Percentiles rank a stretch among this genome's conserved stretches.
phyloP scores from a whole-genome alignment of 2,888 invertebrate genomes.

The Drosophila setosimentum region DNA sequence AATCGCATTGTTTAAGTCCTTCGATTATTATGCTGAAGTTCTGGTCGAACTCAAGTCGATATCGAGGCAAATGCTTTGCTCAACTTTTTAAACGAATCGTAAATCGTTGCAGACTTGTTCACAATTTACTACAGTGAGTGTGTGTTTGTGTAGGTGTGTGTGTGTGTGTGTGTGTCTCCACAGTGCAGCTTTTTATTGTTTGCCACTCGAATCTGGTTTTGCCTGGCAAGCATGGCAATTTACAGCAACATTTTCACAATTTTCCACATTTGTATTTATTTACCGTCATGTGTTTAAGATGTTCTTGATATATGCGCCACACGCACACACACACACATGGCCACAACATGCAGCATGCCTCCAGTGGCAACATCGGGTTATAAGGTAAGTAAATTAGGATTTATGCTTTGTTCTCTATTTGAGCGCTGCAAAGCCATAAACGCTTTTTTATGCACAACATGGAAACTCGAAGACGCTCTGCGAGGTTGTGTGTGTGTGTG shows the following conservation, averaged over 20 bases:
- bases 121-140: neutral
- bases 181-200: slow-evolving; percentile 49
- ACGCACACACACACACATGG: slow-evolving; percentile 28
- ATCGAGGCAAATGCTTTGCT: slow-evolving; percentile 6
- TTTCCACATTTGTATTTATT: slow-evolving; percentile 79
- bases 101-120: slow-evolving; percentile 55
- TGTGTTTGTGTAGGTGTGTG: slow-evolving; percentile 24
- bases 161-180: slow-evolving; percentile 29
- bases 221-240: slow-evolving; percentile 51
- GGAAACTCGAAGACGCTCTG: slow-evolving; percentile 27
- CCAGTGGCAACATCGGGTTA: slow-evolving; percentile 60
- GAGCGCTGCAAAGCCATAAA: slow-evolving; percentile 78
- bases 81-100: slow-evolving; percentile 57
- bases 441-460: slow-evolving; percentile 72
- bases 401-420: slow-evolving; percentile 80
- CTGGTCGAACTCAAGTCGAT: slow-evolving; percentile 3
- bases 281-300: slow-evolving; percentile 79
- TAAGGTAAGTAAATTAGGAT: slow-evolving; percentile 78
- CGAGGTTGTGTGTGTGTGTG: neutral
- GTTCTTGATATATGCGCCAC: slow-evolving; percentile 75
- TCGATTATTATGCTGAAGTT: neutral
- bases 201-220: slow-evolving; percentile 36
- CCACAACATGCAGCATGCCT: slow-evolving; percentile 46
- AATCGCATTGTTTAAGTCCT: neutral
- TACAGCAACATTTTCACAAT: slow-evolving; percentile 70